Evolutionary conservation across 2,113 vertebrate genomes (phyloP).

Genomic region (Poeciliopsis retropinna): DNA sequence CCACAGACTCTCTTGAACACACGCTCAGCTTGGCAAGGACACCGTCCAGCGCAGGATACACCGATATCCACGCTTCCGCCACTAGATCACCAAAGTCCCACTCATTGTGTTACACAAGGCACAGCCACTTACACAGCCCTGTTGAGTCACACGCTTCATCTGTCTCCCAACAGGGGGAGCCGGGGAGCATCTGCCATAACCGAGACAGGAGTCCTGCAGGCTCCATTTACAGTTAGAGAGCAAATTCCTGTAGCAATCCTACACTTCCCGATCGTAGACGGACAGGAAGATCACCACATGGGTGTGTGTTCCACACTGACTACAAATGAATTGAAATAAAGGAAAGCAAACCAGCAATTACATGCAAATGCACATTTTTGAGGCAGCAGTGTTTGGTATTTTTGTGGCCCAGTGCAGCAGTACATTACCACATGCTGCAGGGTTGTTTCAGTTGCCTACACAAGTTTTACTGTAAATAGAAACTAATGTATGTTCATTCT

Average conservation of each 20-base stretch:
- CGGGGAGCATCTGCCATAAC: constrained; percentile 67
- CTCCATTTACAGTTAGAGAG: constrained; percentile 42
- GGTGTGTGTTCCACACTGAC: constrained; percentile 48
- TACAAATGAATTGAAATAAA: constrained; percentile 56
- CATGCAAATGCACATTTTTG: constrained; percentile 72
- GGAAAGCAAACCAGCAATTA: constrained; percentile 58
- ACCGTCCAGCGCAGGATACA: constrained; percentile 73
- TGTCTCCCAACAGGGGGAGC: constrained; percentile 83
- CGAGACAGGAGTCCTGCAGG: constrained; percentile 30
- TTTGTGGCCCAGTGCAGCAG: constrained; percentile 35
- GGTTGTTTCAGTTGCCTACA: constrained; percentile 41
- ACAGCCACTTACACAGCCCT: constrained; percentile 47
- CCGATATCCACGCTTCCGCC: constrained; percentile 67
- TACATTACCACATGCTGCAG: constrained; percentile 19
- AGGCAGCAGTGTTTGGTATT: constrained; percentile 35
- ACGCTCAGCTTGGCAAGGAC: constrained; percentile 67
- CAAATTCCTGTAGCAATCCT: constrained; percentile 41
- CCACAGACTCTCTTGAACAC: constrained; percentile 46
- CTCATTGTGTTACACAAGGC: constrained; percentile 42
- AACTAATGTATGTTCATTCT: constrained; percentile 3
- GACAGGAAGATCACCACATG: constrained; percentile 50
- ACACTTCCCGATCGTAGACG: constrained; percentile 50
- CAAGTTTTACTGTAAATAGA: not conserved
- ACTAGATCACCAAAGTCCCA: constrained; percentile 61
- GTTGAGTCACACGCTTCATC: constrained; percentile 79